Base-by-base conservation (phyloP, 2,113 vertebrate species). In the Pithys albifrons region DNA sequence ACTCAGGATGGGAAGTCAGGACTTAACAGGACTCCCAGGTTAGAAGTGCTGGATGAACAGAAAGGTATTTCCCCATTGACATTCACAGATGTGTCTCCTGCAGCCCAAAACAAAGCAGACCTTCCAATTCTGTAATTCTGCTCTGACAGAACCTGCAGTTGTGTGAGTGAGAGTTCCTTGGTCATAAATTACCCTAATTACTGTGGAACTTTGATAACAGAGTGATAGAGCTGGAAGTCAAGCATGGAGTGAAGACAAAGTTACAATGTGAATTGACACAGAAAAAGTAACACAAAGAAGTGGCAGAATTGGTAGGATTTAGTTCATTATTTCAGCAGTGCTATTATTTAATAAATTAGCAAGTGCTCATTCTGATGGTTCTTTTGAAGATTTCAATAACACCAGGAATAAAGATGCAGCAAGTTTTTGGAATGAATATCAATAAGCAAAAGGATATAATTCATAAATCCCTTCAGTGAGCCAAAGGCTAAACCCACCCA, bases 171-270 rank as follows among this genome's bases (percentile, higher is more conserved):
- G 37, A 91, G 48, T 39, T 58, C 19, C 16, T 33, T 14, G 59
- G 51, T 19, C 75, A 85, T 88, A 92, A 94, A 91, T 92, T 71
- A 93, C 58, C 86, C 74, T 66, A 92, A 87, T 93, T 91, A 78
- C 46, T 14, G 23, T 9, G 28, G 81, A 76, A 57, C 94, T 95
- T 75, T 92, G 73, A 75, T 92, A 87, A 88, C 46, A 41, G 64
- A 88, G 65, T 37, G 64, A 81, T 49, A 78, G 76, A 78, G 39
- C 61, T 86, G 72, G 70, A 81, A 49, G 70, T 48, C 28, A 70
- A 91, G 57, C 14, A 84, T 10, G 84, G 49, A 85, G 82, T 49
- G 75, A 85, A 88, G 59, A 57, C 46, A 33, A 90, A 94, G 71
- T 90, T 76, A 91, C n/a, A 79, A 9, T 0, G 31, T 76, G 90